These are phyloP conservation scores for Pachycephus smyrnensis DNA, from an alignment of 2,888 invertebrate genomes.

Conservation along the genomic window DNA sequence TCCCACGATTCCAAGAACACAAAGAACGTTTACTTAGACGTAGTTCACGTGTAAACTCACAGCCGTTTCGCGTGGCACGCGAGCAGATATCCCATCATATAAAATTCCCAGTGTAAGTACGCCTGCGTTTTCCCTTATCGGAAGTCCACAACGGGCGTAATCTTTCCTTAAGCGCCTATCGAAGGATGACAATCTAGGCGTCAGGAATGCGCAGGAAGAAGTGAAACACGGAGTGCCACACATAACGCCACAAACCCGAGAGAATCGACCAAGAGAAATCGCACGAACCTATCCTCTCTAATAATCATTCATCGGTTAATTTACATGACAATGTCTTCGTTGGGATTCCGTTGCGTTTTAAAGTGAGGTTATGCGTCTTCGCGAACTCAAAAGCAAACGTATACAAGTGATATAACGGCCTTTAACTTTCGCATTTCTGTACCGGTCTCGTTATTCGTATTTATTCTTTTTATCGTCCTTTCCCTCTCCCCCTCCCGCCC, in stretches of 20 bases:
- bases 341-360: not conserved
- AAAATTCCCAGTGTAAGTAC: not conserved
- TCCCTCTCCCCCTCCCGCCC: fast-evolving
- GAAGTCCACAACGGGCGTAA: not conserved
- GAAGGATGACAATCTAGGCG: not conserved
- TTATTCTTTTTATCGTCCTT: not conserved
- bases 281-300: not conserved
- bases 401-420: not conserved
- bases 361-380: not conserved
- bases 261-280: not conserved
- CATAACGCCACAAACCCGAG: not conserved
- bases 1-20: not conserved
- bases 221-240: not conserved
- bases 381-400: not conserved
- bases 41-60: not conserved
- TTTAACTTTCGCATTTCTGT: not conserved
- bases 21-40: not conserved
- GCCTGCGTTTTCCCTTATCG: not conserved
- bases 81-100: not conserved
- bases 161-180: not conserved
- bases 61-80: not conserved
- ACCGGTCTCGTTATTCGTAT: not conserved
- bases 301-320: not conserved
- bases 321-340: not conserved
- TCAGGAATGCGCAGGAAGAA: not conserved